phyloP scores from a whole-genome alignment of 2,888 invertebrate genomes.

The Scaptodrosophila latifasciaeformis region DNA sequence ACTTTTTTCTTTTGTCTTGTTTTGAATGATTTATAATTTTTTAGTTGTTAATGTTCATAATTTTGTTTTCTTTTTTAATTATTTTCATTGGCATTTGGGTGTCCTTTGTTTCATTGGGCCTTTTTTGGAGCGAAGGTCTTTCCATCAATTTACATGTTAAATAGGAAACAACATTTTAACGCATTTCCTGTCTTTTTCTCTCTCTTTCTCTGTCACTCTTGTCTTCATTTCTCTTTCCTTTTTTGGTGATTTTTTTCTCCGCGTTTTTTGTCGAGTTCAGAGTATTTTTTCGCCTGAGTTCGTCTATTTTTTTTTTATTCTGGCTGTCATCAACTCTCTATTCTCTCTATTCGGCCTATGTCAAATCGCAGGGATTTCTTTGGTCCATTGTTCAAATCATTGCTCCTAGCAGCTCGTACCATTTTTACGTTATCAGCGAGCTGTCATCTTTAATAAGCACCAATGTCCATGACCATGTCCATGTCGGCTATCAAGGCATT shows the following conservation, averaged over 20 bases:
- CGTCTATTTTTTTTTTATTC: constrained; percentile 14
- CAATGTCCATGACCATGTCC: constrained; percentile 32
- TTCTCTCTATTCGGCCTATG: background rate
- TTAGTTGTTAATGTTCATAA: no score
- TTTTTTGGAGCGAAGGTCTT: constrained; percentile 31
- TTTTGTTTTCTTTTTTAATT: constrained; percentile 19
- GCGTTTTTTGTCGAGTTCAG: constrained; percentile 17
- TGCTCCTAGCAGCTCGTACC: constrained; percentile 2
- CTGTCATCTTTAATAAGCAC: constrained; percentile 69
- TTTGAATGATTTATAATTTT: constrained; percentile 67
- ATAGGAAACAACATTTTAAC: constrained; percentile 32
- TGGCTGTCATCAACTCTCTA: constrained; percentile 7
- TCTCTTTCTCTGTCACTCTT: background rate
- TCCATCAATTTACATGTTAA: constrained; percentile 63
- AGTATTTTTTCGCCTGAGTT: constrained; percentile 6
- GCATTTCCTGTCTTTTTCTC: no score
- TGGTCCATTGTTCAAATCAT: constrained; percentile 31
- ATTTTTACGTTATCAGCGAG: constrained; percentile 45
- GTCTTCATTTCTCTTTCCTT: constrained; percentile 6
- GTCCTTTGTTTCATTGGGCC: no score
- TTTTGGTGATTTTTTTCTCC: constrained; percentile 11
- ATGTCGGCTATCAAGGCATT: constrained; percentile 59
- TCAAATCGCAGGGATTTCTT: constrained; percentile 30
- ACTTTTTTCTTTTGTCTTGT: no score
- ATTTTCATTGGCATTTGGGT: constrained; percentile 26